These are phyloP conservation scores for Poeciliopsis turrubarensis DNA, from an alignment of 2,113 vertebrate genomes.

Conservation along the genomic window DNA sequence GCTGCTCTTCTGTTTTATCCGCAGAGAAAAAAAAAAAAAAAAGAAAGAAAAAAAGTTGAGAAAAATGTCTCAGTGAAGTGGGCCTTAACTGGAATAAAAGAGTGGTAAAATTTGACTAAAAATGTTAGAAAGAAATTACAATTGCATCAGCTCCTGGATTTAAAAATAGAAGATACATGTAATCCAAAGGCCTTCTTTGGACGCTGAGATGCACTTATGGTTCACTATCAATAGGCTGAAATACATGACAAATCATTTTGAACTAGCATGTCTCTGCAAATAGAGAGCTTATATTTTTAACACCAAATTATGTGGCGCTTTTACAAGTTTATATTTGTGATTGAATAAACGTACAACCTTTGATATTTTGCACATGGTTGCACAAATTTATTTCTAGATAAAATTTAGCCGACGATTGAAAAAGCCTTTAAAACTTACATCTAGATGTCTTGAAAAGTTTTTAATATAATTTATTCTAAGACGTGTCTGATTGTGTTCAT, in stretches of 20 bases:
- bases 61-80: conserved; percentile 22
- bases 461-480: conserved; percentile 39
- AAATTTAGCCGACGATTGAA: background rate
- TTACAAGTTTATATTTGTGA: background rate
- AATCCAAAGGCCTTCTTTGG: background rate
- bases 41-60: background rate
- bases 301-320: background rate
- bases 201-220: background rate
- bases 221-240: background rate
- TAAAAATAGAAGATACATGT: background rate
- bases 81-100: conserved; percentile 22
- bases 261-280: background rate
- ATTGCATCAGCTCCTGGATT: background rate
- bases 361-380: background rate
- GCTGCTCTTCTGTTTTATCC: conserved; percentile 39
- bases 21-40: conserved; percentile 12
- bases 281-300: background rate
- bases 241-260: background rate
- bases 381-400: no score
- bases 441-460: conserved; percentile 45
- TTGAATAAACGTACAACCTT: background rate
- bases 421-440: conserved; percentile 13
- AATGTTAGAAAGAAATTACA: conserved; percentile 11
- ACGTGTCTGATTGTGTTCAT: background rate
- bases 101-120: conserved; percentile 15